These are phyloP conservation scores for Leptinotarsa defecta DNA, from an alignment of 1,140 invertebrate species.

Conservation along the genomic window DNA sequence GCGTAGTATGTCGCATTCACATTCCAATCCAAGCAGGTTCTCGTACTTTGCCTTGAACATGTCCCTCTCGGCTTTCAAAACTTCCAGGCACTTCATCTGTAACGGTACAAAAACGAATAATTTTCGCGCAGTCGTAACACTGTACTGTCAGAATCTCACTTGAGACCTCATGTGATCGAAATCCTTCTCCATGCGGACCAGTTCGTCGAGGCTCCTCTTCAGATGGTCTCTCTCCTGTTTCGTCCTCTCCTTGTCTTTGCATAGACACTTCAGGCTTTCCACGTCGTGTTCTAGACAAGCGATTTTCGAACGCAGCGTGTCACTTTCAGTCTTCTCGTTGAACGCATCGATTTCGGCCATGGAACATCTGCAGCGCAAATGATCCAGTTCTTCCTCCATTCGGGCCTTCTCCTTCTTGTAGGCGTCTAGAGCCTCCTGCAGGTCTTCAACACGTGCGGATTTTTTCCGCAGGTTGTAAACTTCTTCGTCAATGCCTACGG, in stretches of 20 bases:
- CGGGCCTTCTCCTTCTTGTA: slow-evolving; percentile 34
- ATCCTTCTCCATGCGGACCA: slow-evolving; percentile 46
- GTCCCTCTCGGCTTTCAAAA: slow-evolving; percentile 47
- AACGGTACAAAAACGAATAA: neutral
- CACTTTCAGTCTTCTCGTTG: slow-evolving; percentile 35
- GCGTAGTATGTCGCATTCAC: slow-evolving; percentile 44
- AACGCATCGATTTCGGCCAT: slow-evolving; percentile 33
- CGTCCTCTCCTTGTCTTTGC: slow-evolving; percentile 46
- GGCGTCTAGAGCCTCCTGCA: slow-evolving; percentile 37
- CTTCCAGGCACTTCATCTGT: slow-evolving; percentile 46
- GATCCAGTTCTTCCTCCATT: slow-evolving; percentile 44
- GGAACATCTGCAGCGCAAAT: slow-evolving; percentile 36
- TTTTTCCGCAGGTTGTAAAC: slow-evolving; percentile 26
- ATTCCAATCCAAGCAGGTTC: slow-evolving; percentile 43
- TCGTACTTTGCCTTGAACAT: slow-evolving; percentile 49
- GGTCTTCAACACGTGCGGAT: slow-evolving; percentile 33
- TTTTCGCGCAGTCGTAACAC: no score
- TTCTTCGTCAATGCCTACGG: slow-evolving; percentile 27
- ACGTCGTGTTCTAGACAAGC: slow-evolving; percentile 43
- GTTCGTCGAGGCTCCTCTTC: slow-evolving; percentile 44
- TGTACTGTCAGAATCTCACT: neutral
- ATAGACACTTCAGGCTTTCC: slow-evolving; percentile 40
- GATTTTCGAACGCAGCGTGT: slow-evolving; percentile 34
- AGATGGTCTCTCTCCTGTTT: slow-evolving; percentile 45
- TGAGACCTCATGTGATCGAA: slow-evolving; percentile 43